Evolutionary conservation across 2,888 invertebrate genomes (phyloP).

Genomic region (Argyra leucocephala): DNA sequence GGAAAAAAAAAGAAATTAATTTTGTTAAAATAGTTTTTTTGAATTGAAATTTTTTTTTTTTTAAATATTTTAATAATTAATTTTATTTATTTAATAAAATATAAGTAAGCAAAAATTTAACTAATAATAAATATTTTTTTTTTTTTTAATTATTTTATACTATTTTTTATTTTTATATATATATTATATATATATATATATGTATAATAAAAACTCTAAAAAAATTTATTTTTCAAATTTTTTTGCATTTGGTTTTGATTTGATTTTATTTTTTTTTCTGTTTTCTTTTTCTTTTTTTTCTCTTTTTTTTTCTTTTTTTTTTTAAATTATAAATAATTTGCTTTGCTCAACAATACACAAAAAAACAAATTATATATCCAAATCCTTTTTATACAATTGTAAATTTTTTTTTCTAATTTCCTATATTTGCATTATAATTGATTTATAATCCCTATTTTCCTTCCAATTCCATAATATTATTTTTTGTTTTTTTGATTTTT

Average conservation of each 20-base stretch:
- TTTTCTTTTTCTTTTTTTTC: neutral
- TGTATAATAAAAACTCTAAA: neutral
- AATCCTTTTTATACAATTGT: neutral
- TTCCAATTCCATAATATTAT: too few species aligned
- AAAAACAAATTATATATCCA: too few species aligned
- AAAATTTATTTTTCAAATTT: too few species aligned
- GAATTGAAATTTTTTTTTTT: too few species aligned
- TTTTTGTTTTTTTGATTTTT: too few species aligned
- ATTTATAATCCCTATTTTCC: too few species aligned
- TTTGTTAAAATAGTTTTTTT: neutral
- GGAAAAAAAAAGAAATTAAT: neutral
- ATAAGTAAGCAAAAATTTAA: neutral
- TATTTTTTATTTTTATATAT: neutral
- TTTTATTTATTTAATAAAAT: neutral
- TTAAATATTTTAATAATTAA: neutral
- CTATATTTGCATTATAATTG: too few species aligned
- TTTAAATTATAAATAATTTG: neutral
- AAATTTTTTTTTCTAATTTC: neutral
- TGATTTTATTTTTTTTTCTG: neutral
- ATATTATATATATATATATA: neutral
- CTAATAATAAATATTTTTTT: neutral
- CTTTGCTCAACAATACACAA: constrained; percentile 1
- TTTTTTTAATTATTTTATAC: neutral
- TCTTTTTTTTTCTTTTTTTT: neutral
- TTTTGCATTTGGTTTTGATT: neutral